A percentile compares a stretch with the other conserved stretches of the same genome.
Conservation (phyloP, 2,888 invertebrate genomes). For the Drosophila mimica region DNA sequence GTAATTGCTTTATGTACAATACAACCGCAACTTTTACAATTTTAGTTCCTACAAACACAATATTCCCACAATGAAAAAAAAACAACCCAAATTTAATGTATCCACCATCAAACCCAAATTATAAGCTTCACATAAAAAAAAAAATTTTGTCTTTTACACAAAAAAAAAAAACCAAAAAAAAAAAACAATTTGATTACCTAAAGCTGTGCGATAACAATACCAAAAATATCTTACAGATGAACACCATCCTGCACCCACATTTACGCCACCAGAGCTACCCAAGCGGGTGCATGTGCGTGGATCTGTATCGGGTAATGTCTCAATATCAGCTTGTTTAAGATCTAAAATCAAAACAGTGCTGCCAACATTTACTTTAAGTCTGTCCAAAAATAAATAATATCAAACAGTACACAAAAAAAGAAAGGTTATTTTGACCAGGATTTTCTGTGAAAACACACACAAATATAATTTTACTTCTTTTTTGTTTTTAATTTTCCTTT, state of each 20-base stretch:
- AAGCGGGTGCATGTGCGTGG: slow-evolving; percentile 99
- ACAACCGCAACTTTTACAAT: slow-evolving; percentile 38
- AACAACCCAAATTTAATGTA: slow-evolving; percentile 36
- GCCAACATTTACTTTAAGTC: slow-evolving; percentile 24
- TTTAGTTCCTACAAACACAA: slow-evolving; percentile 57
- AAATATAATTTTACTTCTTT: neutral
- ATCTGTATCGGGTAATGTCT: slow-evolving; percentile 86
- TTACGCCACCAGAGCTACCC: slow-evolving; percentile 99
- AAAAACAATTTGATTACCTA: slow-evolving; percentile 46
- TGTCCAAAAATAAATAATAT: slow-evolving; percentile 16
- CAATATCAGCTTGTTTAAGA: slow-evolving; percentile 51
- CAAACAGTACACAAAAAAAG: slow-evolving; percentile 31
- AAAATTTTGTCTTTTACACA: slow-evolving; percentile 53
- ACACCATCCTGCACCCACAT: slow-evolving; percentile 98
- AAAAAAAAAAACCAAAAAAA: slow-evolving; percentile 34
- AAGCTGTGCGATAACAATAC: slow-evolving; percentile 86
- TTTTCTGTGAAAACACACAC: slow-evolving; percentile 13
- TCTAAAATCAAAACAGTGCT: slow-evolving; percentile 26
- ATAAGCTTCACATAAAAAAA: slow-evolving; percentile 59
- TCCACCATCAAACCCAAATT: slow-evolving; percentile 44
- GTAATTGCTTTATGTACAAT: slow-evolving; percentile 47
- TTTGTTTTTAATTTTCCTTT: slow-evolving; percentile 47
- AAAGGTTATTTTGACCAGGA: slow-evolving; percentile 70
- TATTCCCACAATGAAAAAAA: slow-evolving; percentile 37
- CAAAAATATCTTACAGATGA: slow-evolving; percentile 93